Evolutionary conservation across 1,140 invertebrate genomes (phyloP).

Genomic region (Drosophila hydei): DNA sequence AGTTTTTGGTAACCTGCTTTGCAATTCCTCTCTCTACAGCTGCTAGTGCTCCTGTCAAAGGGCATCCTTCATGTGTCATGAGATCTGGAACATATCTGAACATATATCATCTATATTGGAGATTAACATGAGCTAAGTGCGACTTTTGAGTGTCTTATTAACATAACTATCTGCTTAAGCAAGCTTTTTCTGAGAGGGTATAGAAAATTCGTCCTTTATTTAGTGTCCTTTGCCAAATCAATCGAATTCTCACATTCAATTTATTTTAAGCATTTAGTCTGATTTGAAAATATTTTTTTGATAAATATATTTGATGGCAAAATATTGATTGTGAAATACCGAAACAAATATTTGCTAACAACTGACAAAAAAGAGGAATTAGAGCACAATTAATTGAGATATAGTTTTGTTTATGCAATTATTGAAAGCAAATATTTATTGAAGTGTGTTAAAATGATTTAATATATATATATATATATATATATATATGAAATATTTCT

Average conservation of each 20-base stretch:
- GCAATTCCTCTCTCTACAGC: neutral
- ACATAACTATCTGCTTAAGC: too few species aligned
- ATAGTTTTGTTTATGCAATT: neutral
- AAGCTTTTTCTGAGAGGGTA: neutral
- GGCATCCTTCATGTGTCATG: neutral
- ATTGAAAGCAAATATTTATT: neutral
- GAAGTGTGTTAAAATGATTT: too few species aligned
- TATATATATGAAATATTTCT: too few species aligned
- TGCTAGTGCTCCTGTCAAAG: too few species aligned
- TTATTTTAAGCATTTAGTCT: neutral
- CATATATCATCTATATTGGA: too few species aligned
- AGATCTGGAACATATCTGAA: too few species aligned
- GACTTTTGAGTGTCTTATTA: neutral
- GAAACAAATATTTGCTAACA: constrained; percentile 1
- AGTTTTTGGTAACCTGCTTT: constrained; percentile 37
- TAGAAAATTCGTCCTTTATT: neutral
- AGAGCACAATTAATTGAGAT: neutral
- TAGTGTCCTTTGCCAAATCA: constrained; percentile 5
- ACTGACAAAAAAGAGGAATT: neutral
- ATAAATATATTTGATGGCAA: constrained; percentile 1
- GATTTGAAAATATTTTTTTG: neutral
- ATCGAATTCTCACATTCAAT: constrained; percentile 40
- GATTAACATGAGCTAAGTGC: too few species aligned
- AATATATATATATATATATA: too few species aligned
- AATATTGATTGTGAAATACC: constrained; percentile 15